Conservation (phyloP, 2,888 invertebrate species). For the Noctua janthina region DNA sequence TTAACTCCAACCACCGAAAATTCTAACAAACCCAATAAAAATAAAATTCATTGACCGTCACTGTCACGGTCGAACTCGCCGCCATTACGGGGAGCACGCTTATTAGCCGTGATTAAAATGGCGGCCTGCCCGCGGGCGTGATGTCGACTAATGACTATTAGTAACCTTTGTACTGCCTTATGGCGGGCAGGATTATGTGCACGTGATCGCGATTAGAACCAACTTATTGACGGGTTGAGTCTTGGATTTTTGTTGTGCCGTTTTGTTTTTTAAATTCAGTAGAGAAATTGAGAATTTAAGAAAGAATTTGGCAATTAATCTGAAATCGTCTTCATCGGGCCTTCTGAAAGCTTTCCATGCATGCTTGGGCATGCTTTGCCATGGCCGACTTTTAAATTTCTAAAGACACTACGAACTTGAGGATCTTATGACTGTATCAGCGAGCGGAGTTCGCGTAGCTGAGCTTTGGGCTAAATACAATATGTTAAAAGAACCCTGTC, state of each 20-base stretch:
- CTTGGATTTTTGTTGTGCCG: conserved; percentile 22
- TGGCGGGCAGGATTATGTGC: conserved; percentile 61
- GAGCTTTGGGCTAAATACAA: too few relatives aligned
- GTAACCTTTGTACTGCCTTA: conserved; percentile 69
- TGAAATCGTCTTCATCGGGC: too few relatives aligned
- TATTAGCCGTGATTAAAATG: conserved; percentile 80
- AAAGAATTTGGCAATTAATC: neutral
- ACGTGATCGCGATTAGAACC: conserved; percentile 66
- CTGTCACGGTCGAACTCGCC: conserved; percentile 52
- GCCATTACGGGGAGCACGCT: conserved; percentile 54
- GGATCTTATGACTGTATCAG: too few relatives aligned
- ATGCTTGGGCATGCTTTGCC: too few relatives aligned
- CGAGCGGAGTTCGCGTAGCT: too few relatives aligned
- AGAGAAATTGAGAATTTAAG: neutral
- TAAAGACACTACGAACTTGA: too few relatives aligned
- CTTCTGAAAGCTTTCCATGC: neutral
- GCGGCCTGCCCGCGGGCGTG: conserved; percentile 73
- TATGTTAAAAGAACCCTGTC: too few relatives aligned
- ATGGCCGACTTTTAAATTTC: too few relatives aligned
- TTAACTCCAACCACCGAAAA: conserved; percentile 39
- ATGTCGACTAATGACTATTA: conserved; percentile 80
- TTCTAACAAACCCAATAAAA: conserved; percentile 38
- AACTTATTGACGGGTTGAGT: conserved; percentile 54
- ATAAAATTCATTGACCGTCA: conserved; percentile 54
- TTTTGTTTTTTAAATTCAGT: neutral